These are phyloP conservation scores for Antheraea pernyi DNA, from an alignment of 1,140 invertebrate species.

Conservation along the genomic window DNA sequence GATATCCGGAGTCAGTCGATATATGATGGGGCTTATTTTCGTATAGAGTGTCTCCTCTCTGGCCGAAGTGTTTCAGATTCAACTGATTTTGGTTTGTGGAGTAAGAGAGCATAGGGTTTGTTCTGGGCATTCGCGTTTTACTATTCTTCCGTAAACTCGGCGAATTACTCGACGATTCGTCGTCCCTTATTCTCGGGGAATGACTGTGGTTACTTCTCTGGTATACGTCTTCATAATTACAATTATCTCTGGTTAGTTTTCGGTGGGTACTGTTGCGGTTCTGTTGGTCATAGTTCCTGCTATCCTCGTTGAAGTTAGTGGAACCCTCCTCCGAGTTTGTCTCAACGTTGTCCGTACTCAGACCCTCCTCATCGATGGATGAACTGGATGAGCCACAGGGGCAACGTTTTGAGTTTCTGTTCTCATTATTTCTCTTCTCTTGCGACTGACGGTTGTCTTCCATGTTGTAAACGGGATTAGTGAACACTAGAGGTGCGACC, in stretches of 20 bases:
- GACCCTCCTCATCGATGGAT: constrained; percentile 78
- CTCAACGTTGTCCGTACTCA: constrained; percentile 78
- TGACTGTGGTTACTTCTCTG: constrained; percentile 70
- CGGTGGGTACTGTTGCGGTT: constrained; percentile 76
- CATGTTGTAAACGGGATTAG: constrained; percentile 92
- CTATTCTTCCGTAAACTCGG: constrained; percentile 68
- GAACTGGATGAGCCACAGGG: constrained; percentile 79
- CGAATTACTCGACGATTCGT: constrained; percentile 72
- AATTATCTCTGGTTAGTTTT: constrained; percentile 74
- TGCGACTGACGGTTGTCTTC: constrained; percentile 75
- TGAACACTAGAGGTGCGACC: constrained; percentile 88
- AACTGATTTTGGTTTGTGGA: constrained; percentile 69
- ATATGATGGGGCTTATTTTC: constrained; percentile 73
- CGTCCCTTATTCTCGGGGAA: constrained; percentile 64
- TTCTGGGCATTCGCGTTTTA: constrained; percentile 75
- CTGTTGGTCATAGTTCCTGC: constrained; percentile 76
- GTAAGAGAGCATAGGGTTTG: constrained; percentile 78
- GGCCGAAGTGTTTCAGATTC: constrained; percentile 75
- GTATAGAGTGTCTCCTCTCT: constrained; percentile 65
- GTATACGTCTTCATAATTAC: constrained; percentile 76
- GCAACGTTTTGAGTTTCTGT: constrained; percentile 72
- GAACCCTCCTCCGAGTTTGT: constrained; percentile 78
- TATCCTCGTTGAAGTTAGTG: constrained; percentile 76
- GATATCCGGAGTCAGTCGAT: constrained; percentile 64
- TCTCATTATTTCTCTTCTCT: constrained; percentile 65